phyloP scores from a whole-genome alignment of 2,888 invertebrate species.

The Palloptera scutellata region DNA sequence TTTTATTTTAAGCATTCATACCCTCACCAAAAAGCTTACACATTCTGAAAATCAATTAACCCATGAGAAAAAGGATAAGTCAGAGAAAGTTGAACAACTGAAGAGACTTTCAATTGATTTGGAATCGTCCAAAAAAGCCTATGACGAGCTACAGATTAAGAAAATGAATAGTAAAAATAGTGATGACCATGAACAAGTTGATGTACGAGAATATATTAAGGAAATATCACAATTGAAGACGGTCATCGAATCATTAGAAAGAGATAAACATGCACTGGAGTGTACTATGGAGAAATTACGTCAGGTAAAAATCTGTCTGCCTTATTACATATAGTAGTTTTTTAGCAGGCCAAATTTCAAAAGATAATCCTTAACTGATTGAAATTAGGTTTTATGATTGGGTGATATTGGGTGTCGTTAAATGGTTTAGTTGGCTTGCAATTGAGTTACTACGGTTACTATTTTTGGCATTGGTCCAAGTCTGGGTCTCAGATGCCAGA shows the following conservation, averaged over 20 bases:
- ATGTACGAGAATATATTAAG: conserved; percentile 15
- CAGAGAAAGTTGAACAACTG: conserved; percentile 30
- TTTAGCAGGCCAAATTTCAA: no score
- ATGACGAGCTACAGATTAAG: conserved; percentile 27
- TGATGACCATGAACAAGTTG: neutral
- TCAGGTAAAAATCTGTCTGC: conserved; percentile 24
- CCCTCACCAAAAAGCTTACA: conserved; percentile 35
- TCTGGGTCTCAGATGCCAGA: no score
- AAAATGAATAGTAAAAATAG: neutral
- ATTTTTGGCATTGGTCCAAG: no score
- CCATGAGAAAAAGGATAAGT: conserved; percentile 34
- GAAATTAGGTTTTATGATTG: no score
- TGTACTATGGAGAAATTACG: conserved; percentile 29
- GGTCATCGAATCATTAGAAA: conserved; percentile 28
- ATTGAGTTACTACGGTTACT: no score
- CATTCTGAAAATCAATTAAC: conserved; percentile 30
- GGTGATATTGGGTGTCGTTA: no score
- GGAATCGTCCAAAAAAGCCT: conserved; percentile 21
- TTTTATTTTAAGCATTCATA: conserved; percentile 24
- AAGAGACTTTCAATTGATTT: conserved; percentile 37
- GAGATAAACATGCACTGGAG: conserved; percentile 21
- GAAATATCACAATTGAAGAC: conserved; percentile 33
- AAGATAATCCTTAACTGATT: no score
- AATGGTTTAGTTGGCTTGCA: no score
- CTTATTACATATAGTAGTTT: no score